phyloP scores from a whole-genome alignment of 92 coral and sea anemone genomes.

The Parazoanthus darwini region DNA sequence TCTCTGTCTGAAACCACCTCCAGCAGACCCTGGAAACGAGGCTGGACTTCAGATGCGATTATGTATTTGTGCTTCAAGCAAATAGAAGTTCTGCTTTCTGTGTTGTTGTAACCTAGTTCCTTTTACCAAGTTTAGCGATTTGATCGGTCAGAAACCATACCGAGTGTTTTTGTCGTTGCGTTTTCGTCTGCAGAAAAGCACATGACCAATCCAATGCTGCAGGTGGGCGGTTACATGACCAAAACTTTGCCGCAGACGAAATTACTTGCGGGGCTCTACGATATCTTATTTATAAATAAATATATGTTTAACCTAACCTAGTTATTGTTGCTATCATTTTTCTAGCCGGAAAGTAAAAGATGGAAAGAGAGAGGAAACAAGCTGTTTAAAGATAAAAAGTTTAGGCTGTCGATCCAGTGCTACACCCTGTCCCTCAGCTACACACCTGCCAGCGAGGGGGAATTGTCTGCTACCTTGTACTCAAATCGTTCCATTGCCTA shows the following conservation, averaged over 20 bases:
- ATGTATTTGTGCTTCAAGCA: too few relatives aligned
- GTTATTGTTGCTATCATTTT: background rate
- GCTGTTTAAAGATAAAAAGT: background rate
- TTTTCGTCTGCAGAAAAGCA: too few relatives aligned
- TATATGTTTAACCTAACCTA: background rate
- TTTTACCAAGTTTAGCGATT: too few relatives aligned
- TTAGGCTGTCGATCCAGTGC: slow-evolving; percentile 10
- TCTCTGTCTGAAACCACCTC: too few relatives aligned
- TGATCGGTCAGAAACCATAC: too few relatives aligned
- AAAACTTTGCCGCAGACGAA: background rate
- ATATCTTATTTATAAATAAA: background rate
- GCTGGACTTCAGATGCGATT: too few relatives aligned
- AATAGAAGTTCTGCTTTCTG: too few relatives aligned
- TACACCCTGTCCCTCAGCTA: slow-evolving; percentile 53
- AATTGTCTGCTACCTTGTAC: background rate
- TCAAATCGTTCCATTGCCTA: slow-evolving; percentile 27
- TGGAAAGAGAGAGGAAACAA: slow-evolving; percentile 27
- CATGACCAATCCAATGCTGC: too few relatives aligned
- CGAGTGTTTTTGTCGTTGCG: too few relatives aligned
- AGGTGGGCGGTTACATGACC: too few relatives aligned
- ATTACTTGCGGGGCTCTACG: background rate
- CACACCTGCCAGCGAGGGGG: slow-evolving; percentile 44
- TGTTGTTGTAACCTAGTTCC: too few relatives aligned
- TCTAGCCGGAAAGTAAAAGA: slow-evolving; percentile 26
- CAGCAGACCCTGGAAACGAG: too few relatives aligned